A percentile compares a stretch with the other conserved stretches of the same genome.
phyloP scores from a whole-genome alignment of 2,888 invertebrate genomes.

The Orthosia incerta region DNA sequence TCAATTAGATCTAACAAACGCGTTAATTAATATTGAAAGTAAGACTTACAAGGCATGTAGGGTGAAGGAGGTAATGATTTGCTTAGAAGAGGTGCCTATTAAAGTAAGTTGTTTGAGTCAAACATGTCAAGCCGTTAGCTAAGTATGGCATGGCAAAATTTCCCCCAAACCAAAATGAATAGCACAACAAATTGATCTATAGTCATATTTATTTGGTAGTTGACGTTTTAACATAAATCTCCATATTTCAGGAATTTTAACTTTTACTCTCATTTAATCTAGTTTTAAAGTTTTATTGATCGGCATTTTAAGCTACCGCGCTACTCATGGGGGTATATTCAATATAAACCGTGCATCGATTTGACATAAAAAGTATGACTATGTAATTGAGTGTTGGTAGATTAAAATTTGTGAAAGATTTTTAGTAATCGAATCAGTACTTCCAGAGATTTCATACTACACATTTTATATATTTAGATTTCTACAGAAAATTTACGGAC shows the following conservation, averaged over 20 bases:
- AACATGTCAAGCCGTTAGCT: neutral
- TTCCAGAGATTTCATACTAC: too few species aligned
- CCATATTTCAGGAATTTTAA: neutral
- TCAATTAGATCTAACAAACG: constrained; percentile 51
- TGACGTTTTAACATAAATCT: neutral
- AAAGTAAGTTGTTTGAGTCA: neutral
- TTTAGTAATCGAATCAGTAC: too few species aligned
- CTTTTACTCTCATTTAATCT: neutral
- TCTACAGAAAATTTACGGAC: neutral
- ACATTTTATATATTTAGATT: too few species aligned
- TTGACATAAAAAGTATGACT: too few species aligned
- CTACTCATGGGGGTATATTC: too few species aligned
- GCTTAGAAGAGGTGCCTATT: neutral
- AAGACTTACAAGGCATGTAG: constrained; percentile 18
- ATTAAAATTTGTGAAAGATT: too few species aligned
- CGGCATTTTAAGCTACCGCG: too few species aligned
- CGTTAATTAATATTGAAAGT: constrained; percentile 53
- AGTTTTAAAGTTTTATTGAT: neutral
- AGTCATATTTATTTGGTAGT: neutral
- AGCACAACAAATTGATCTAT: too few species aligned
- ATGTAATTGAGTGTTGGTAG: too few species aligned
- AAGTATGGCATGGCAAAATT: neutral
- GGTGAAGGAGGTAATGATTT: constrained; percentile 23
- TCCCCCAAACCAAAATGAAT: too few species aligned
- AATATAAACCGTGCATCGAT: too few species aligned